Base-by-base conservation (phyloP, 1,140 invertebrate genomes). In the Lepidurus apus region DNA sequence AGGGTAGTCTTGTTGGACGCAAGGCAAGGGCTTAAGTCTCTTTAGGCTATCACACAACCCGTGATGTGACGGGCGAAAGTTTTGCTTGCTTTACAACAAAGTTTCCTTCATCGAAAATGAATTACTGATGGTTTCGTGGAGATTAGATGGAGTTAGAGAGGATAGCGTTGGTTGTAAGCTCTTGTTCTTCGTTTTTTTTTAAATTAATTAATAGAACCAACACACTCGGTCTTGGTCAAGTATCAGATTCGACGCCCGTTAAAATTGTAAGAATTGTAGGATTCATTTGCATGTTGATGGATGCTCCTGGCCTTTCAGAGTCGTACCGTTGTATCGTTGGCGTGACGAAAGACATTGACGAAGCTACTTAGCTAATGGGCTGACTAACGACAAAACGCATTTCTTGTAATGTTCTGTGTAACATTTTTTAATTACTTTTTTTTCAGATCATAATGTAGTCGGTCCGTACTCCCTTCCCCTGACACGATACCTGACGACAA, bases 21-120 rank as follows among this genome's bases (percentile, higher is more conserved):
- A 21, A 21, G 17, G 17, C 53, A 17, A 65, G 21, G 53, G 53
- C 53, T 65, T 65, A 65, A 65, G 53, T 65, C 53, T 65, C 17
- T 65, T 65, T 65, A 21, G 53, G n/a, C 53, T 65, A 65, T 65
- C 53, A 65, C 21, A 21, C 53, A 65, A 65, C 53, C 17, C 6
- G n/a, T 21, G 17, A 5, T 13, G 53, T 65, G 21, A 13, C 53
- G 53, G 53, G 17, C 53, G 53, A n/a, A 65, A 65, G 53, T 65
- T 65, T 21, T 65, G 53, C 53, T 65, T 65, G 53, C 17, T 17
- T 21, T 65, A 13, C 53, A 7, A 13, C 13, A 21, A 65, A 65
- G 53, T 65, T 65, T 9, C n/a, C 53, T 65, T 65, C 53, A 65
- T 65, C 53, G 53, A 65, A 65, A 65, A 65, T 65, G 53, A 65